Conservation (phyloP, 1,140 invertebrate species). For the Holotrichia oblita region DNA sequence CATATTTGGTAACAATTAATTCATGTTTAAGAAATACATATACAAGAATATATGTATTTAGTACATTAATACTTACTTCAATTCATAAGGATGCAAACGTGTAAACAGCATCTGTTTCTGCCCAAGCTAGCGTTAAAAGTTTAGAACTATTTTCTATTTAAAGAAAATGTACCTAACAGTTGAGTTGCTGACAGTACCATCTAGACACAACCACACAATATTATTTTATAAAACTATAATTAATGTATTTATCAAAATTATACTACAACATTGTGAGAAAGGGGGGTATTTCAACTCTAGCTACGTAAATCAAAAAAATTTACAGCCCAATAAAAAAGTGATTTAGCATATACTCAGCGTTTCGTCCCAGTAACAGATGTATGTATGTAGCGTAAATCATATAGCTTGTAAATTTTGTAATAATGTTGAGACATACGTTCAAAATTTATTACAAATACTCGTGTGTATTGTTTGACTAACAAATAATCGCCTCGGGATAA, state of each 20-base stretch:
- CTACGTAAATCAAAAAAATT: slow-evolving; percentile 20
- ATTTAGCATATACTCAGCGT: neutral
- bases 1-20: too few relatives aligned
- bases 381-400: neutral
- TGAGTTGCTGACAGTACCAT: too few relatives aligned
- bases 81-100: too few relatives aligned
- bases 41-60: too few relatives aligned
- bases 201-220: too few relatives aligned
- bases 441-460: slow-evolving; percentile 17
- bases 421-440: neutral
- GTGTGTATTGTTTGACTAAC: neutral
- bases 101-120: too few relatives aligned
- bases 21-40: too few relatives aligned
- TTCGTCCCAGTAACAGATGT: slow-evolving; percentile 14
- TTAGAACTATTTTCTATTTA: too few relatives aligned
- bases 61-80: too few relatives aligned
- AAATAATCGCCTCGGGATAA: neutral
- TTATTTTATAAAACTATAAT: neutral
- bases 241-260: neutral
- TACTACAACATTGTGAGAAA: neutral
- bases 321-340: slow-evolving; percentile 5
- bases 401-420: neutral
- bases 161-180: too few relatives aligned
- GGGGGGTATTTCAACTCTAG: neutral
- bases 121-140: too few relatives aligned